Percentiles rank a stretch among this genome's conserved stretches.
Evolutionary conservation across 2,113 vertebrate genomes (phyloP).

Genomic region (Zingel zingel): DNA sequence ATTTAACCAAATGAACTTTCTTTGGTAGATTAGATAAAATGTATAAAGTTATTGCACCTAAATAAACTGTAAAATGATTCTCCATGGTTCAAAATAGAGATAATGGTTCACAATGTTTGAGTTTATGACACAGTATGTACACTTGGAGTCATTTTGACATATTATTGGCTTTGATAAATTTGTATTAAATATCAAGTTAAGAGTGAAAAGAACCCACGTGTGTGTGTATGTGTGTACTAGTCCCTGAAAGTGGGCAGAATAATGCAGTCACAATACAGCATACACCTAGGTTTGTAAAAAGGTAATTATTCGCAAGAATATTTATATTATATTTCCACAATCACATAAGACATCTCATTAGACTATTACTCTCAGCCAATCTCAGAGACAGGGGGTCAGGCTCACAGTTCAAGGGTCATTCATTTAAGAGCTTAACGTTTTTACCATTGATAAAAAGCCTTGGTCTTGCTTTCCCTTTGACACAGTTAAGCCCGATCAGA

Average conservation of each 20-base stretch:
- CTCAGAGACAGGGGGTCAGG: background rate
- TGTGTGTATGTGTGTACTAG: background rate
- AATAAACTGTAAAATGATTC: slow-evolving; percentile 26
- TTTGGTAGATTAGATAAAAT: slow-evolving; percentile 63
- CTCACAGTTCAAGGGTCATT: slow-evolving; percentile 29
- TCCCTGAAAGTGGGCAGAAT: slow-evolving; percentile 34
- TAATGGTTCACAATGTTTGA: slow-evolving; percentile 1
- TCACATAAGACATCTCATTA: background rate
- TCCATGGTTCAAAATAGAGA: slow-evolving; percentile 10
- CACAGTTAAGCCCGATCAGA: background rate
- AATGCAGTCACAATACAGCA: slow-evolving; percentile 39
- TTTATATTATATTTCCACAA: slow-evolving; percentile 29
- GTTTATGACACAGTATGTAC: slow-evolving; percentile 14
- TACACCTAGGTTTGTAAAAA: background rate
- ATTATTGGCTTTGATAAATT: slow-evolving; percentile 11
- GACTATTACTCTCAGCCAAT: slow-evolving; percentile 3
- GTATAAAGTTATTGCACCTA: slow-evolving; percentile 38
- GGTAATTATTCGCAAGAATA: slow-evolving; percentile 14
- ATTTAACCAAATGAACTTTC: slow-evolving; percentile 30
- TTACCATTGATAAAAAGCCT: background rate
- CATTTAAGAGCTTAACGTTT: background rate
- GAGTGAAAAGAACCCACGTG: background rate
- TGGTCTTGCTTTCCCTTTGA: slow-evolving; percentile 5
- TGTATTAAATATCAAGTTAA: background rate
- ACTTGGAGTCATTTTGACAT: slow-evolving; percentile 3